Evolutionary conservation across 2,888 invertebrate species (phyloP).

Genomic region (Charanyca ferruginea): DNA sequence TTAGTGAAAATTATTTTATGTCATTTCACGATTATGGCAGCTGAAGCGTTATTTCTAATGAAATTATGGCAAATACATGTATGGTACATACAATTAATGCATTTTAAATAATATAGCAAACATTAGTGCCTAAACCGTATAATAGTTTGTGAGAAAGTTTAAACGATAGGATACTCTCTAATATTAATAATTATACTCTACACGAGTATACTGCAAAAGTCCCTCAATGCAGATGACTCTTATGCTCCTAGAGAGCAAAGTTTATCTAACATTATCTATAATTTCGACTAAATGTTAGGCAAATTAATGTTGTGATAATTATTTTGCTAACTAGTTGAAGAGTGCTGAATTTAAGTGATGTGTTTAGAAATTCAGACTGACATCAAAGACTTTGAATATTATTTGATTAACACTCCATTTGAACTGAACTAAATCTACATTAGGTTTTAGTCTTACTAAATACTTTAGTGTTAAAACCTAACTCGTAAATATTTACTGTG

Average conservation of each 20-base stretch:
- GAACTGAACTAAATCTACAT: conserved; percentile 1
- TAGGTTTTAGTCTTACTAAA: conserved; percentile 15
- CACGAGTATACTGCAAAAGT: conserved; percentile 1
- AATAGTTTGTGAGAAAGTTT: neutral
- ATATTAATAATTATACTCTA: too few relatives aligned
- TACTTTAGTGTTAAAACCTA: conserved; percentile 13
- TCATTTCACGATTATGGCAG: too few relatives aligned
- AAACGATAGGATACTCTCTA: neutral
- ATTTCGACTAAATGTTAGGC: neutral
- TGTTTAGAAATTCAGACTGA: conserved; percentile 3
- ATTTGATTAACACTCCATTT: conserved; percentile 17
- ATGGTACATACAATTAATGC: too few relatives aligned
- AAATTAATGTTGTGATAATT: neutral
- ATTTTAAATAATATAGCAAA: too few relatives aligned
- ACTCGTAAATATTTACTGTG: neutral
- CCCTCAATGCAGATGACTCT: neutral
- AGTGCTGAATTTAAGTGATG: neutral
- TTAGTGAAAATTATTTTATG: too few relatives aligned
- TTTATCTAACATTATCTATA: neutral
- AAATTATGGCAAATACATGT: too few relatives aligned
- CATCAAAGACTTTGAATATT: conserved; percentile 26
- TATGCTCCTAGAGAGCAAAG: neutral
- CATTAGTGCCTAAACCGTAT: too few relatives aligned
- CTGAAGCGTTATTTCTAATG: too few relatives aligned
- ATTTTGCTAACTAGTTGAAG: neutral